Evolutionary conservation across 2,113 vertebrate species (phyloP).

Genomic region (Monarcha castaneiventris): DNA sequence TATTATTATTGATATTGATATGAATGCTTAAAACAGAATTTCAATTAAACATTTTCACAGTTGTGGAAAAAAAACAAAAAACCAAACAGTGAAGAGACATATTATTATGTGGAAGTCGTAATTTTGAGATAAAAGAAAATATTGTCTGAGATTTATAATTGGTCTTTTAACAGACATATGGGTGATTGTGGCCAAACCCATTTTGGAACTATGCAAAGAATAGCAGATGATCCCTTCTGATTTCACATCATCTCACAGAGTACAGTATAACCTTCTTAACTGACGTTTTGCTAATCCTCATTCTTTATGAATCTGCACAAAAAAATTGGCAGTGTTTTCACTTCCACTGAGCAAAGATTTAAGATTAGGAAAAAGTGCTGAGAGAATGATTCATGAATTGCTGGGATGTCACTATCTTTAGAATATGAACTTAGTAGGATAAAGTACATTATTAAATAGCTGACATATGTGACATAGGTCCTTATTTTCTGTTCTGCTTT

Average conservation of each 20-base stretch:
- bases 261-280: neutral
- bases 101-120: neutral
- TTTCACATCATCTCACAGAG: neutral
- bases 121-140: neutral
- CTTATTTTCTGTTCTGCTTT: slow-evolving; percentile 12
- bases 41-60: neutral
- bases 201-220: neutral
- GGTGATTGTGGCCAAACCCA: neutral
- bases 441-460: neutral
- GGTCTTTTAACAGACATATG: neutral
- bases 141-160: neutral
- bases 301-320: neutral
- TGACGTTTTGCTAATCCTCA: neutral
- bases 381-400: neutral
- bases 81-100: neutral
- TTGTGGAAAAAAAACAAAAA: neutral
- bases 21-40: neutral
- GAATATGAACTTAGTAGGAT: neutral
- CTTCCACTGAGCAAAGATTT: slow-evolving; percentile 1
- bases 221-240: neutral
- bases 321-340: neutral
- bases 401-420: neutral
- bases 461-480: neutral
- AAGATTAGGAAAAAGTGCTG: slow-evolving; percentile 3
- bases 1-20: neutral